Base-by-base conservation (phyloP, 2,113 vertebrate genomes). In the Sorex araneus region DNA sequence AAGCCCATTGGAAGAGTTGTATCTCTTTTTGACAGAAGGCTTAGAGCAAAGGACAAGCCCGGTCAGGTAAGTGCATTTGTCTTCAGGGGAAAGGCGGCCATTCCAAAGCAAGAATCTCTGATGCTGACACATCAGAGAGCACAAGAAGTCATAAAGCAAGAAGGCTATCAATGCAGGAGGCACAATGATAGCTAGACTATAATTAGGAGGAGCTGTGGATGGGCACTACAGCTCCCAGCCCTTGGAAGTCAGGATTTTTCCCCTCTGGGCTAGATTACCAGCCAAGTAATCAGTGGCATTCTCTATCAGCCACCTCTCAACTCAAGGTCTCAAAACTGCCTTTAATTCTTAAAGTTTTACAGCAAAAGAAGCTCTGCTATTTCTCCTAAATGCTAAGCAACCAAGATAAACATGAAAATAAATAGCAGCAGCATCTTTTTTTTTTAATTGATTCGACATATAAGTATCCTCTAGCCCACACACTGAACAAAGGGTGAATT, bases 41-140 rank as follows among this genome's bases (percentile, higher is more conserved):
- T 75, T 13, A 36, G n/a, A 74, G 63, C 36, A 84, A 94, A 95
- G 36, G 47, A 94, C 94, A 93, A 84, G 74, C 45, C 50, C 25
- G 40, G 89, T 82, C 92, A 95, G 87, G 89, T 97, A 86, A 70
- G 40, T 2, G 0, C 80, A 80, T 91, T 91, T 43, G 64, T 78
- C 57, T 81, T 43, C 94, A 80, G 1, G 6, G 1, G 0, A 64
- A 92, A 89, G 4, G 60, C 66, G 0, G 94, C 67, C 23, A 92
- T 82, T 40, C 67, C 88, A 67, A 87, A 92, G 87, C 75, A 64
- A 80, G 74, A 78, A 71, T 95, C 94, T 90, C 88, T 84, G 89
- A 27, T 84, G 36, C 4, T 74, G 64, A 69, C 90, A 95, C 90
- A 95, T 92, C 78, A 84, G 34, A 54, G 5, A 15, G 54, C 81